Conservation (phyloP, 2,113 vertebrate genomes). For the Cheirogaleus medius region DNA sequence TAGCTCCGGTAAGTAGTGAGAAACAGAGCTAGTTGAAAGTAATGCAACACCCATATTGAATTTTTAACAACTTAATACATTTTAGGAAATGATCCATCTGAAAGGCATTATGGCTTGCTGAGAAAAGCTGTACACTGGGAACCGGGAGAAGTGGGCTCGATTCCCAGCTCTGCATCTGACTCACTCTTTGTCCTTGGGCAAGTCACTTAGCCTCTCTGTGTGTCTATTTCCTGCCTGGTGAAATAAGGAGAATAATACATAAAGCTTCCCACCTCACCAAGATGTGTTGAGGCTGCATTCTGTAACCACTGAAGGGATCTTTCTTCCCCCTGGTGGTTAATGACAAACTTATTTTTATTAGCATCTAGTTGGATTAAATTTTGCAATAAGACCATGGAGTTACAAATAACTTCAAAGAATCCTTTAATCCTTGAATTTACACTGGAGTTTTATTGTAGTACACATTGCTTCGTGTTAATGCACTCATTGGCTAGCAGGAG, state of each 20-base stretch:
- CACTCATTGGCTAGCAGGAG: neutral
- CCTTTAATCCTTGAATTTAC: neutral
- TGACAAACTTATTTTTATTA: constrained; percentile 47
- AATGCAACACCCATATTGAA: constrained; percentile 59
- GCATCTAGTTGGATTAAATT: neutral
- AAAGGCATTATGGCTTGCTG: constrained; percentile 71
- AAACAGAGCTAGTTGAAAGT: constrained; percentile 55
- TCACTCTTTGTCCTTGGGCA: constrained; percentile 78
- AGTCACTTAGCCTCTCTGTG: constrained; percentile 64
- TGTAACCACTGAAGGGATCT: neutral
- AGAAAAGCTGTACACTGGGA: constrained; percentile 73
- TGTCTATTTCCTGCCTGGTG: constrained; percentile 67
- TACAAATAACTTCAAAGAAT: constrained; percentile 6
- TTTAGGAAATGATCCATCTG: constrained; percentile 75
- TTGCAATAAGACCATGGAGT: neutral
- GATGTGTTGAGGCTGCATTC: constrained; percentile 29
- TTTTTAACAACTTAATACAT: constrained; percentile 75
- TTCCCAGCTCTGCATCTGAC: constrained; percentile 78
- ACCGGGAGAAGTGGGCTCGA: constrained; percentile 67
- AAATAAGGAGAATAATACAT: constrained; percentile 63
- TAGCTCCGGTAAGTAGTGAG: neutral
- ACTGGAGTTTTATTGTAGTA: neutral
- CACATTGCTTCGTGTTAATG: neutral
- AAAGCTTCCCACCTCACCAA: constrained; percentile 59
- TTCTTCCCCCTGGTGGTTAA: constrained; percentile 33